These are phyloP conservation scores for Patella pellucida DNA, from an alignment of 2,888 invertebrate genomes.

Conservation along the genomic window DNA sequence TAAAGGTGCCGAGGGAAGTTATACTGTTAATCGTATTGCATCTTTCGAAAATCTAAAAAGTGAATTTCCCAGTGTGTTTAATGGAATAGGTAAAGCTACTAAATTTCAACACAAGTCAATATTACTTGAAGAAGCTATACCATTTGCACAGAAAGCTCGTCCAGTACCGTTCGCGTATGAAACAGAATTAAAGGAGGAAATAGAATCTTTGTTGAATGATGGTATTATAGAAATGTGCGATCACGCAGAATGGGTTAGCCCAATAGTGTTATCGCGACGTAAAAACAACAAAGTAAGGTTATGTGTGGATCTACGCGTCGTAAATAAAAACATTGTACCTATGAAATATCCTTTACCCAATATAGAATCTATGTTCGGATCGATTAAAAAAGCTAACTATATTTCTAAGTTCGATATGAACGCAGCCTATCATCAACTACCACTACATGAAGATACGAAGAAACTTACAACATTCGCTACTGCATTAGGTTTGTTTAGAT, in stretches of 20 bases:
- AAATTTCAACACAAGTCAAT: conserved; percentile 1
- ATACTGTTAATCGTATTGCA: not conserved
- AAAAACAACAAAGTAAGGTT: not conserved
- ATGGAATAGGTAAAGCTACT: not conserved
- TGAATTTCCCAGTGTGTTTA: conserved; percentile 1
- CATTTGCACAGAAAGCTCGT: not conserved
- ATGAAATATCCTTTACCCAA: not conserved
- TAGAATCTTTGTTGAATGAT: not conserved
- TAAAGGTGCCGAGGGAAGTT: too few species aligned
- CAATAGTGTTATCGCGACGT: not conserved
- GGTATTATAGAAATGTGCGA: not conserved
- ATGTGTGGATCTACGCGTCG: not conserved
- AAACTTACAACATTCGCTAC: not conserved
- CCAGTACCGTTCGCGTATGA: not conserved
- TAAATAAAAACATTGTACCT: conserved; percentile 3
- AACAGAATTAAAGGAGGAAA: not conserved
- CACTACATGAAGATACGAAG: not conserved
- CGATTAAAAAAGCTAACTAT: not conserved
- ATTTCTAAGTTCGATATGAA: not conserved
- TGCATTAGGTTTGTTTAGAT: not conserved
- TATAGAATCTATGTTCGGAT: not conserved
- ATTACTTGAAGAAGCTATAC: not conserved
- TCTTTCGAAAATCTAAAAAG: not conserved
- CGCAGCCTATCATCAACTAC: not conserved
- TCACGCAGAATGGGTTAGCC: not conserved